Conservation (phyloP, 2,888 invertebrate species). For the Chymomyza fuscimana region DNA sequence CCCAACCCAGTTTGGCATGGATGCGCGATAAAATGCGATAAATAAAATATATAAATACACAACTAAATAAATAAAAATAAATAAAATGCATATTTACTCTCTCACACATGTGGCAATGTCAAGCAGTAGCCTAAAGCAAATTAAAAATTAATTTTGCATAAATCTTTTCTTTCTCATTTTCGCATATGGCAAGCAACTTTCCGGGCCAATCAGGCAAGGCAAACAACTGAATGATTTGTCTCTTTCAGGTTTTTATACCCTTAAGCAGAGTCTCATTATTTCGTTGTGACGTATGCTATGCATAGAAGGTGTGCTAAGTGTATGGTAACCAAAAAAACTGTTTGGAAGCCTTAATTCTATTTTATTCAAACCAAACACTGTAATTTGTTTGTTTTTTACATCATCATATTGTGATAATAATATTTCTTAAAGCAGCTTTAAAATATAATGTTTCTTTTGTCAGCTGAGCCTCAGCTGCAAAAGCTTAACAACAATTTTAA, state of each 20-base stretch:
- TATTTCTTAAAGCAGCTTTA: too few species aligned
- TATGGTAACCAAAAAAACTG: too few species aligned
- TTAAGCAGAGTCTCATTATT: background rate
- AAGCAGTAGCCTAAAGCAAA: constrained; percentile 7
- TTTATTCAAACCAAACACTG: too few species aligned
- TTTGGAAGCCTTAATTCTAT: too few species aligned
- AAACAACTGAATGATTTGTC: constrained; percentile 1
- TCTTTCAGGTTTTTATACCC: background rate
- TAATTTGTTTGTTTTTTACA: too few species aligned
- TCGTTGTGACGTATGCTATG: background rate
- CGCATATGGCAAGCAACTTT: constrained; percentile 7
- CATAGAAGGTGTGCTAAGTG: too few species aligned
- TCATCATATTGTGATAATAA: too few species aligned
- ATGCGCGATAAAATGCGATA: constrained; percentile 40
- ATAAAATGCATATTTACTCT: constrained; percentile 12
- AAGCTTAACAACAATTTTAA: too few species aligned
- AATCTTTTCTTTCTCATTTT: constrained; percentile 53
- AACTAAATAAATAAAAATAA: constrained; percentile 25
- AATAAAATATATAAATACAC: constrained; percentile 32
- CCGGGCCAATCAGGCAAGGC: background rate
- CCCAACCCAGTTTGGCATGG: constrained; percentile 33
- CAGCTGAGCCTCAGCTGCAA: too few species aligned
- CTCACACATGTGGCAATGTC: background rate
- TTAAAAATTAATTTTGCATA: constrained; percentile 59
- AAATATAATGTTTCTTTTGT: too few species aligned